Conservation (phyloP, 2,797 vertebrate species). For the Sebastolobus altivelis region DNA sequence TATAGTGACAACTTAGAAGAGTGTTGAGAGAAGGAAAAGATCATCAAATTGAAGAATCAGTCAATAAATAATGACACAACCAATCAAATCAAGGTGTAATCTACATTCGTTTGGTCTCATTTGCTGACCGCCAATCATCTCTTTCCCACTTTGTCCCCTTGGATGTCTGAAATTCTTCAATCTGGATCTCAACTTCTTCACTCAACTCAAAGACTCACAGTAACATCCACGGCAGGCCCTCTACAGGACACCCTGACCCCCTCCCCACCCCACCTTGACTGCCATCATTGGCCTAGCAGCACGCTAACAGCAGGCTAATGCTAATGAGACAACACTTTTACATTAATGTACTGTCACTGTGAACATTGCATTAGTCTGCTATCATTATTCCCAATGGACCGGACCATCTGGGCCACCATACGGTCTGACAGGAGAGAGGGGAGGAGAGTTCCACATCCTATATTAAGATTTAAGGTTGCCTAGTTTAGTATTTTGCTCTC, state of each 20-base stretch:
- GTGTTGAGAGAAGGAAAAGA: constrained; percentile 52
- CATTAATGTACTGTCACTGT: constrained; percentile 77
- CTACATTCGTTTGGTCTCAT: not conserved
- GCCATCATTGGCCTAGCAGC: constrained; percentile 50
- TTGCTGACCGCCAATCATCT: not conserved
- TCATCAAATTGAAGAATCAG: constrained; percentile 43
- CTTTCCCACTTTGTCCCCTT: not conserved
- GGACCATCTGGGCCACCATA: constrained; percentile 80
- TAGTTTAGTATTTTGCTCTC: not conserved
- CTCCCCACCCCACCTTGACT: constrained; percentile 16
- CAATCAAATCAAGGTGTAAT: not conserved
- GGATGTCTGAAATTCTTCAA: constrained; percentile 34
- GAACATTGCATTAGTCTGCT: constrained; percentile 78
- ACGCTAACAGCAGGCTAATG: constrained; percentile 73
- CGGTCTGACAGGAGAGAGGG: constrained; percentile 48
- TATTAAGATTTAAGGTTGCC: constrained; percentile 7
- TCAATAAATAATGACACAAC: not conserved
- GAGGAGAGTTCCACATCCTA: constrained; percentile 19
- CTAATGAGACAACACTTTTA: constrained; percentile 75
- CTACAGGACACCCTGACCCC: constrained; percentile 39
- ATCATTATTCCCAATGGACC: constrained; percentile 69
- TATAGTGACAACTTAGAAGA: constrained; percentile 2
- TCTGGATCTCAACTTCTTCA: constrained; percentile 48
- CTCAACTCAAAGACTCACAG: constrained; percentile 32
- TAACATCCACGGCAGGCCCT: constrained; percentile 35